Evolutionary conservation across 2,888 invertebrate species (phyloP).

Genomic region (Epicampocera succincta): DNA sequence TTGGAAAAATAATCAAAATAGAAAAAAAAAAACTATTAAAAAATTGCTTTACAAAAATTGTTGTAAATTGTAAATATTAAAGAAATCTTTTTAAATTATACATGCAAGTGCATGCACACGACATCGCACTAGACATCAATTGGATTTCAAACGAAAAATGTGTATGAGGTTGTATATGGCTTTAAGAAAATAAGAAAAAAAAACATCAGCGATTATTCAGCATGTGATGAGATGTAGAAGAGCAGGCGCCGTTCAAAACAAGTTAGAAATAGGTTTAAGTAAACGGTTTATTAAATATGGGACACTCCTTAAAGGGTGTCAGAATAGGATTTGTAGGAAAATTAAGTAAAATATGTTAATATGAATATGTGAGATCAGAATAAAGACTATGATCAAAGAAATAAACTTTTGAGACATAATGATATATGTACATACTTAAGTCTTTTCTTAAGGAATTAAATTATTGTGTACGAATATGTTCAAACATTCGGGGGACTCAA

Average conservation of each 20-base stretch:
- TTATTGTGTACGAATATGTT: too few species aligned
- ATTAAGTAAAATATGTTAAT: neutral
- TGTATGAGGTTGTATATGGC: neutral
- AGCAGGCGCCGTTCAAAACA: slow-evolving; percentile 59
- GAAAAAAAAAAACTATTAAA: slow-evolving; percentile 16
- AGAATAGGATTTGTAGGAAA: neutral
- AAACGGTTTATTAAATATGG: slow-evolving; percentile 57
- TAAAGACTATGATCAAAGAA: too few species aligned
- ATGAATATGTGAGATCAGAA: neutral
- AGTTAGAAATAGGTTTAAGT: slow-evolving; percentile 45
- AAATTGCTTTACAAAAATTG: slow-evolving; percentile 54
- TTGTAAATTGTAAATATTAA: slow-evolving; percentile 64
- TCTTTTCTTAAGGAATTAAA: too few species aligned
- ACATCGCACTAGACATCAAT: slow-evolving; percentile 63
- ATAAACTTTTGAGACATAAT: too few species aligned
- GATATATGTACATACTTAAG: too few species aligned
- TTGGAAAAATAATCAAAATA: slow-evolving; percentile 42
- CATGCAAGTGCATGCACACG: slow-evolving; percentile 68
- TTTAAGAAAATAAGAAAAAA: slow-evolving; percentile 6
- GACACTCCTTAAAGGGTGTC: slow-evolving; percentile 11
- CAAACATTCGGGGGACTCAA: too few species aligned
- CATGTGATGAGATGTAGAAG: slow-evolving; percentile 63
- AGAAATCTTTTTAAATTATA: slow-evolving; percentile 62
- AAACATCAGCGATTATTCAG: slow-evolving; percentile 41
- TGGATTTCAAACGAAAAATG: slow-evolving; percentile 40